Conservation (phyloP, 2,888 invertebrate genomes). For the Mythimna ferrago region DNA sequence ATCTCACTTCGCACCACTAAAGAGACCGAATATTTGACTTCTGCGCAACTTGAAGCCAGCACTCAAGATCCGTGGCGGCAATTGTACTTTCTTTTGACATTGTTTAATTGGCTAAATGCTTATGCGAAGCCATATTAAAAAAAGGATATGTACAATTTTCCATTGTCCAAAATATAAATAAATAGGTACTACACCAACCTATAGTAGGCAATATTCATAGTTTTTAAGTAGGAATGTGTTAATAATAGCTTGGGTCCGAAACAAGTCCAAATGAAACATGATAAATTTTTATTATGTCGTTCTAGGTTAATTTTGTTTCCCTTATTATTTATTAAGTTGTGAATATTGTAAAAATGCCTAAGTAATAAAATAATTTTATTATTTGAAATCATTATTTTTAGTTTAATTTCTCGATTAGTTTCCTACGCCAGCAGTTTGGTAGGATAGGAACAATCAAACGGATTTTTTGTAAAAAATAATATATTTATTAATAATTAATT, state of each 20-base stretch:
- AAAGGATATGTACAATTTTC: background rate
- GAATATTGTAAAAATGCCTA: slow-evolving; percentile 54
- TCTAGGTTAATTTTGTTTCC: slow-evolving; percentile 8
- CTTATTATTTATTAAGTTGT: slow-evolving; percentile 41
- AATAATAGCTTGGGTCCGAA: background rate
- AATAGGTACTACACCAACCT: background rate
- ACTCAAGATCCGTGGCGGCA: no score
- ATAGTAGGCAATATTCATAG: background rate
- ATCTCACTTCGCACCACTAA: no score
- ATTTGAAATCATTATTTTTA: slow-evolving; percentile 40
- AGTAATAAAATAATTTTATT: slow-evolving; percentile 46
- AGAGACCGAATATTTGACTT: no score
- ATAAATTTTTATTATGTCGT: slow-evolving; percentile 19
- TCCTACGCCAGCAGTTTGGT: background rate
- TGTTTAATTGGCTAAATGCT: no score
- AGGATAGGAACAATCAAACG: slow-evolving; percentile 45
- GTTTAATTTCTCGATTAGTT: background rate
- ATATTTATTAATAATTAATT: slow-evolving; percentile 67
- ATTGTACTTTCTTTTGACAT: no score
- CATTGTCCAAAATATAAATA: background rate
- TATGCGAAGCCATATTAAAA: no score
- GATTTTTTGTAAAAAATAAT: slow-evolving; percentile 58
- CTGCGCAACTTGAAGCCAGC: no score
- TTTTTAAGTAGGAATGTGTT: background rate
- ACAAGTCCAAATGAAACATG: slow-evolving; percentile 4